Evolutionary conservation across 2,113 vertebrate species (phyloP), one percentile per base, ranked within the genome.

Genomic region (Engraulis encrasicolus): DNA sequence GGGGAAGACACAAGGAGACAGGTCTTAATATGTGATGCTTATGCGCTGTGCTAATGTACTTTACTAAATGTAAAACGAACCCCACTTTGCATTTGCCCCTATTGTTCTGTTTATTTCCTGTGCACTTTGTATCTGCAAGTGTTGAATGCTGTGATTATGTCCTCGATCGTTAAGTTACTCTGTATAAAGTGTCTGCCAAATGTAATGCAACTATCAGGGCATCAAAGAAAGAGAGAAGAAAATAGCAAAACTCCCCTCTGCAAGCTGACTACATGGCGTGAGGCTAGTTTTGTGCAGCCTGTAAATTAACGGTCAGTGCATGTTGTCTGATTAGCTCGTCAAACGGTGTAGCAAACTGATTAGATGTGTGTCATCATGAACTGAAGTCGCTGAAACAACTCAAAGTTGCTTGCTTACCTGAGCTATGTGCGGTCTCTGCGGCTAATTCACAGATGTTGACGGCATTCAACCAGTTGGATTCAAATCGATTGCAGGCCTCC

Each of bases 381-480:
- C n/a, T n/a, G n/a, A n/a, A n/a, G n/a, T n/a, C 40, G 9, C 40
- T 45, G 4, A 45, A 45, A 45, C 40, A 45, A 45, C n/a, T 66
- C 23, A 27, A 66, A 6, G 15, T 27, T 5, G 2, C n/a, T 1
- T 27, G 50, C 91, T 83, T 82, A 94, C 95, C 95, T 92, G 95
- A 92, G 54, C 52, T 88, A 78, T 92, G 93, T 0, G 95, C 94
- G 0, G 93, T 93, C 80, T 95, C 93, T 0, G 93, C 92, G 20
- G 94, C 93, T 31, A 85, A 84, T 84, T 95, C 93, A 82, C 93
- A 95, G 82, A 95, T 85, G 84, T 50, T 92, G 36, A 95, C 50
- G 2, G 94, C 93, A 11, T 77, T 92, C 54, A 89, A 48, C 95
- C 94, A 95, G 78, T 91, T 89, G 17, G 89, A 90, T 82, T 95